Base-by-base conservation (phyloP, 2,888 invertebrate species). In the Hypsopygia costalis region DNA sequence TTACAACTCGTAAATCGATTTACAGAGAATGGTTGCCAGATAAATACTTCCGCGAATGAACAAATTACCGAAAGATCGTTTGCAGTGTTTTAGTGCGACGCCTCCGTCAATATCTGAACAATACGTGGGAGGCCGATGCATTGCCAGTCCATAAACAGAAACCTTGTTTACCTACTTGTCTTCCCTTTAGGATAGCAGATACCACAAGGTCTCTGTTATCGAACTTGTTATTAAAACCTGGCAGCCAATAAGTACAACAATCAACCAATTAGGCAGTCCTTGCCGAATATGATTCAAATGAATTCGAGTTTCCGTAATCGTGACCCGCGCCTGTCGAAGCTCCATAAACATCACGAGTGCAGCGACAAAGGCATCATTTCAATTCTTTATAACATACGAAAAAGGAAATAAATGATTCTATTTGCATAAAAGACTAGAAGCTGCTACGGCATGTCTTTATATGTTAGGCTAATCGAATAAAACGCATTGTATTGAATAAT, bases 51-150 rank as follows among this genome's bases (percentile, higher is more conserved):
- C 86, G 83, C 58, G 76, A 77, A 70, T 60, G 65, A 62, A 70
- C 65, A 69, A 77, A 75, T 76, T 71, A 71, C 69, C 76, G 62
- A 82, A 81, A 76, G 68, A 73, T 73, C 62, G 65, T 75, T 80
- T 70, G 74, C 71, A 72, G 62, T 71, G 71, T 73, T 81, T 74
- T 73, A 78, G 74, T 75, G 62, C 65, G 70, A 79, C 76, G 80
- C 79, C 79, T 80, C 62, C 75, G 55, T 74, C 70, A 65, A 70
- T 78, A 69, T 66, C 68, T 62, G 71, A 70, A 68, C 67, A 65
- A 63, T 62, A 68, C 73, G 85, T 83, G 75, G 87, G 87, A 78
- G 81, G 77, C 61, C 82, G 79, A 80, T 82, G 83, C 83, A 85
- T 80, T 82, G 73, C 68, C 77, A 52, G 64, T 62, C 80, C 81